Conservation (phyloP, 2,113 vertebrate genomes). For the Orycteropus afer region DNA sequence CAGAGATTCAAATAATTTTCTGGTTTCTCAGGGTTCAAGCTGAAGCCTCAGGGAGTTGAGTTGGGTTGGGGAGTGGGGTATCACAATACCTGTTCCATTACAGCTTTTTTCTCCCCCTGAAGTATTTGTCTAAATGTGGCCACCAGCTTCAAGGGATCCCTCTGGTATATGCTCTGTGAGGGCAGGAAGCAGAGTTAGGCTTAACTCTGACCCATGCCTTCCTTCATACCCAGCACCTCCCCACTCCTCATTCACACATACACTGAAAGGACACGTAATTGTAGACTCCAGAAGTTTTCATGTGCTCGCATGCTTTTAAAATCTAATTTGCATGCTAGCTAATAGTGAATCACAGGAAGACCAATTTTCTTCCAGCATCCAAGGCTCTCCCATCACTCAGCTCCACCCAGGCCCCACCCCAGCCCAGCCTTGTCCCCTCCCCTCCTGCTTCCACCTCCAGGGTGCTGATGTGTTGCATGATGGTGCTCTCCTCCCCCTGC, state of each 20-base stretch:
- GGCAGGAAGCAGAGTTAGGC: not conserved
- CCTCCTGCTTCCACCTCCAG: conserved; percentile 80
- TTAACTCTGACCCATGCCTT: fast-evolving
- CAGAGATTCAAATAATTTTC: conserved; percentile 24
- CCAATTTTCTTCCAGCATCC: conserved; percentile 35
- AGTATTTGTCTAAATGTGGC: conserved; percentile 80
- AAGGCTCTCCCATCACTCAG: not conserved
- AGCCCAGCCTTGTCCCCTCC: not conserved
- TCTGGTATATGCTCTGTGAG: conserved; percentile 80
- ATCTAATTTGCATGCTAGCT: conserved; percentile 52
- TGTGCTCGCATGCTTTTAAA: conserved; percentile 56
- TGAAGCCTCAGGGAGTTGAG: not conserved
- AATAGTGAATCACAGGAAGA: conserved; percentile 21
- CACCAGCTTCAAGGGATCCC: conserved; percentile 85
- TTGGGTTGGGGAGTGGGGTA: not conserved
- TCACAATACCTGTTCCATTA: conserved; percentile 86
- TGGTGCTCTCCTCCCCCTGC: conserved; percentile 76
- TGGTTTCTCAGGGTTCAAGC: conserved; percentile 2
- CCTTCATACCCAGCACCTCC: not conserved
- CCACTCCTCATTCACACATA: not conserved
- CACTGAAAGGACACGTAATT: not conserved
- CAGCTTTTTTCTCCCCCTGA: conserved; percentile 84
- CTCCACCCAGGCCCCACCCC: not conserved
- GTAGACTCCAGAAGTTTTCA: conserved; percentile 36
- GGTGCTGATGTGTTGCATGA: conserved; percentile 82